Evolutionary conservation across 2,113 vertebrate genomes (phyloP).

Genomic region (Oreochromis aureus): DNA sequence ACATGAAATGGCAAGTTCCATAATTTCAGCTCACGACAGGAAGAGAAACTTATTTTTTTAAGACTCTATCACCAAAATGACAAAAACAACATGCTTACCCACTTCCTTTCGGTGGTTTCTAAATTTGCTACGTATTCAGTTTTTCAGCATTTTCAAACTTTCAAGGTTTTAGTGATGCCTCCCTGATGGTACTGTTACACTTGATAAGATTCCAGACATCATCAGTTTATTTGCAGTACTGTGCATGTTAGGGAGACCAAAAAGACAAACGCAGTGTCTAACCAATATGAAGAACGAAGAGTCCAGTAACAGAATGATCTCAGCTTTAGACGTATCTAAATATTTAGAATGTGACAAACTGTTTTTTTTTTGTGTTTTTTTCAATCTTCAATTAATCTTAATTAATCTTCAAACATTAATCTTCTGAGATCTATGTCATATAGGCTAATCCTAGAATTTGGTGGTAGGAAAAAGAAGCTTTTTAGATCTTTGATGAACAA

Average conservation of each 20-base stretch:
- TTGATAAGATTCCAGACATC: not conserved
- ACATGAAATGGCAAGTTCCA: not conserved
- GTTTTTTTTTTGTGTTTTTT: rapidly evolving
- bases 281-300: not conserved
- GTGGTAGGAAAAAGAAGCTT: not conserved
- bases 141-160: not conserved
- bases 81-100: not conserved
- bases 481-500: not conserved
- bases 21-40: not conserved
- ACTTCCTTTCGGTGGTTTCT: not conserved
- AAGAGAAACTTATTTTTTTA: not conserved
- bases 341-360: not conserved
- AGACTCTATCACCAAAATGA: not conserved
- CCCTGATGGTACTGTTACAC: not conserved
- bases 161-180: not conserved
- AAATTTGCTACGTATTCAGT: not conserved
- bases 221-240: not conserved
- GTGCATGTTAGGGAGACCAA: not conserved
- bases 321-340: not conserved
- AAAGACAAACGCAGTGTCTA: not conserved
- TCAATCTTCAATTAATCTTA: too few species aligned
- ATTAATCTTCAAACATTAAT: not conserved
- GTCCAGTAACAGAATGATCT: not conserved
- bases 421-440: not conserved
- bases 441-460: not conserved